Percentiles rank a stretch among this genome's conserved stretches.
Conservation (phyloP, 2,888 invertebrate genomes). For the Anthrax anthrax region DNA sequence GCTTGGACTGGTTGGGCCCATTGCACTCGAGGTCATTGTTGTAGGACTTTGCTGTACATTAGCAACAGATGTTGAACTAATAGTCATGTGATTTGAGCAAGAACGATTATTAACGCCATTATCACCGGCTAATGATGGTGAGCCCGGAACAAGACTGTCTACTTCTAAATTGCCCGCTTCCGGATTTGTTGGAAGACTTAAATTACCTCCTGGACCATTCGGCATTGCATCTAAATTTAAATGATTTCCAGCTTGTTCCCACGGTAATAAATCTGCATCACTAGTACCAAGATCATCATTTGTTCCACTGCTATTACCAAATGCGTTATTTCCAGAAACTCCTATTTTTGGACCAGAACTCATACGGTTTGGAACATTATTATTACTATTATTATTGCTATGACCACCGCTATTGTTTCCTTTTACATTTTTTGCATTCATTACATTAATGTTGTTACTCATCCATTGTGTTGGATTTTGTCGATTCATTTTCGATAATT, state of each 20-base stretch:
- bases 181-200: not conserved
- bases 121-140: slow-evolving; percentile 4
- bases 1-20: slow-evolving; percentile 37
- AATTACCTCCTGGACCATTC: slow-evolving; percentile 9
- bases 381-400: slow-evolving; percentile 8
- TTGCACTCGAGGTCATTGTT: slow-evolving; percentile 12
- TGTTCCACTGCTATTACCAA: slow-evolving; percentile 9
- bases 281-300: slow-evolving; percentile 29
- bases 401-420: slow-evolving; percentile 36
- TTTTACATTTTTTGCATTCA: slow-evolving; percentile 19
- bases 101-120: not conserved
- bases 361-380: slow-evolving; percentile 3
- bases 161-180: slow-evolving; percentile 8
- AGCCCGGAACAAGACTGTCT: slow-evolving; percentile 11
- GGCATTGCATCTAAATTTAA: slow-evolving; percentile 17
- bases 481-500: slow-evolving; percentile 73
- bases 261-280: slow-evolving; percentile 35
- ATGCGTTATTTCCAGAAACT: not conserved
- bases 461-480: slow-evolving; percentile 63
- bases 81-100: slow-evolving; percentile 3
- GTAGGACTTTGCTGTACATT: slow-evolving; percentile 7
- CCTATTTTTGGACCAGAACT: not conserved
- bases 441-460: slow-evolving; percentile 61
- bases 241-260: slow-evolving; percentile 32
- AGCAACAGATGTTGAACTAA: not conserved